phyloP scores from a whole-genome alignment of 2,797 vertebrate species.

The Enteromius treurensis region DNA sequence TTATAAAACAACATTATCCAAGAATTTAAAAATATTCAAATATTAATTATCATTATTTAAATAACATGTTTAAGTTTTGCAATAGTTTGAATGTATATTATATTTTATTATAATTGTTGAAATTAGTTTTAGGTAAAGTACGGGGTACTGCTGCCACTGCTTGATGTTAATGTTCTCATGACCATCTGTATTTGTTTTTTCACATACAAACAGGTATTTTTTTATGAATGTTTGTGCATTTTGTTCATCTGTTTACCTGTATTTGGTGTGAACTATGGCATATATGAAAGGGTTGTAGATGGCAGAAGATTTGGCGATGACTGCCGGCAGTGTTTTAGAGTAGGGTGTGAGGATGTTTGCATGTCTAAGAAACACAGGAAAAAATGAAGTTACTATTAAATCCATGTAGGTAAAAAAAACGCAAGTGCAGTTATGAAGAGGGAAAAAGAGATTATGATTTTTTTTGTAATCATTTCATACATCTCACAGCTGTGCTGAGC shows the following conservation, averaged over 20 bases:
- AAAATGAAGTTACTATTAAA: constrained; percentile 30
- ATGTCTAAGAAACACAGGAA: constrained; percentile 68
- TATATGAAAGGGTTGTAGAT: constrained; percentile 92
- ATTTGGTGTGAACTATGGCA: constrained; percentile 87
- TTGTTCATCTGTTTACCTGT: constrained; percentile 76
- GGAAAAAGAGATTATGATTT: neutral
- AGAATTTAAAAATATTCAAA: no score
- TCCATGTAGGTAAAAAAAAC: constrained; percentile 11
- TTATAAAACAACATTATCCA: no score
- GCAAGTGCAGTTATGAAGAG: constrained; percentile 16
- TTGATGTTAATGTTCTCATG: neutral
- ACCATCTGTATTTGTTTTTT: neutral
- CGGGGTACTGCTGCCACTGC: neutral
- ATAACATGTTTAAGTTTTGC: no score
- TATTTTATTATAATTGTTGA: neutral
- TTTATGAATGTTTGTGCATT: neutral
- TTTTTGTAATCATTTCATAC: neutral
- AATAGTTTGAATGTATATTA: no score
- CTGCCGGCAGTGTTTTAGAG: constrained; percentile 86
- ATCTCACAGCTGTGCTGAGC: constrained; percentile 18
- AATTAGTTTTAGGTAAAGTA: neutral
- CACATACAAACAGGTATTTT: neutral
- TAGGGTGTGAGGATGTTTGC: constrained; percentile 82
- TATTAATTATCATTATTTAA: no score
- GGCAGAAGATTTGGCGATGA: constrained; percentile 88